phyloP scores from a whole-genome alignment of 2,797 vertebrate genomes.

The Pipistrellus pipistrellus region DNA sequence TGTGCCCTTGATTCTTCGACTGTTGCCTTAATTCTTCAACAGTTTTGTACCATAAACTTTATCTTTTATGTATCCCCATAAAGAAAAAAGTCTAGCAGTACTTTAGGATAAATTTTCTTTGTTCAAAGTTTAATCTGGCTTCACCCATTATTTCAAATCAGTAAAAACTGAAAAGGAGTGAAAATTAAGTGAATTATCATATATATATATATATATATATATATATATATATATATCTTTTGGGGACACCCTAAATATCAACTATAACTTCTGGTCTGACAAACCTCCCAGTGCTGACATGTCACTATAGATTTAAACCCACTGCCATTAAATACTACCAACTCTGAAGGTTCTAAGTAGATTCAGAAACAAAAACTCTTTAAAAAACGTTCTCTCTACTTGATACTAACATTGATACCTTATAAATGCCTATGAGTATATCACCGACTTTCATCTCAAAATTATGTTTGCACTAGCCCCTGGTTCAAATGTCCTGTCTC shows the following conservation, averaged over 20 bases:
- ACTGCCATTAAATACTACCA: background rate
- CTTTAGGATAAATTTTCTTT: too few species aligned
- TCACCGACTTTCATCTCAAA: constrained; percentile 33
- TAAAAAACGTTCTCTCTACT: constrained; percentile 49
- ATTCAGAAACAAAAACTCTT: constrained; percentile 39
- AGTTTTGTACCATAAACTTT: too few species aligned
- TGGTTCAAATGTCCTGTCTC: background rate
- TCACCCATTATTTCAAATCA: too few species aligned
- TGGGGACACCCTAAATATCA: background rate
- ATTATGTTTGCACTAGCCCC: background rate
- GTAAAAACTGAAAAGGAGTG: too few species aligned
- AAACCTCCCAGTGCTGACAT: background rate
- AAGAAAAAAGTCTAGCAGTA: too few species aligned
- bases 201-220: too few species aligned
- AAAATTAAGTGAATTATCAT: too few species aligned
- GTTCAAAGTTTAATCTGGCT: too few species aligned
- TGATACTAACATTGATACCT: constrained; percentile 7
- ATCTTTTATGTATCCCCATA: too few species aligned
- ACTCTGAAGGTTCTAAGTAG: background rate
- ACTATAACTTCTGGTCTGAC: background rate
- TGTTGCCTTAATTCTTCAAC: too few species aligned
- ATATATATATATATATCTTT: too few species aligned
- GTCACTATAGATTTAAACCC: background rate
- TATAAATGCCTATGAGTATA: background rate
- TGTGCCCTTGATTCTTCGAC: too few species aligned